Base-by-base conservation (phyloP, 2,797 vertebrate species). In the Erethizon dorsatum region DNA sequence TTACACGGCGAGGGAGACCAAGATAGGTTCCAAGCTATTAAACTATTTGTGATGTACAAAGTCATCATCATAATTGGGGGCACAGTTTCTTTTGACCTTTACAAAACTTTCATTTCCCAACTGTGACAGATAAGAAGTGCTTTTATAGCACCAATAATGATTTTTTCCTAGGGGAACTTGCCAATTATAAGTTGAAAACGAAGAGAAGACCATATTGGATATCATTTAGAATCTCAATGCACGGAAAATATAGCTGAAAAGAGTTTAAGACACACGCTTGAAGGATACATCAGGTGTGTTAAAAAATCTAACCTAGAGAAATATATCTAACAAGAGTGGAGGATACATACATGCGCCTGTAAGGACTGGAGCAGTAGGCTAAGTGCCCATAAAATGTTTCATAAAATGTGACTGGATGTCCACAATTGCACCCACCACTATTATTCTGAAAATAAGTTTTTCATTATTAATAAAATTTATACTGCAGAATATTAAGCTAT, bases 21-120 rank as follows among this genome's bases (percentile, higher is more conserved):
- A 99, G 97, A 98, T 96, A 96, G 96, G 96, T 98, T 98, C 88
- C 93, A 98, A 98, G 98, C 97, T 98, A 98, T 99, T 99, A 99
- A 98, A 98, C 94, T 98, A 99, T 97, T 98, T 99, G 98, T 99
- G 99, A 97, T 93, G 98, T 99, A 98, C 98, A 99, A 99, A 99
- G 98, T 99, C 99, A 99, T 98, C 99, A 99, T 99, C 99, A 98
- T 99, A 99, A 99, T 99, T 99, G 99, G 99, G 99, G 99, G 99
- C 99, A 99, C 99, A 99, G 98, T 99, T 99, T 99, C 98, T 98
- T 98, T 98, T 99, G 99, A 99, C 99, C 98, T 98, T 98, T 98
- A 95, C 88, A 96, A 98, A 98, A 98, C 98, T 99, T 99, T 99
- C 97, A 98, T 98, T 99, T 99, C 99, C 99, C 99, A 99, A 98